Evolutionary conservation across 2,797 vertebrate species (phyloP), one percentile per base, ranked within the genome.

Genomic region (Gobio occitaniae): DNA sequence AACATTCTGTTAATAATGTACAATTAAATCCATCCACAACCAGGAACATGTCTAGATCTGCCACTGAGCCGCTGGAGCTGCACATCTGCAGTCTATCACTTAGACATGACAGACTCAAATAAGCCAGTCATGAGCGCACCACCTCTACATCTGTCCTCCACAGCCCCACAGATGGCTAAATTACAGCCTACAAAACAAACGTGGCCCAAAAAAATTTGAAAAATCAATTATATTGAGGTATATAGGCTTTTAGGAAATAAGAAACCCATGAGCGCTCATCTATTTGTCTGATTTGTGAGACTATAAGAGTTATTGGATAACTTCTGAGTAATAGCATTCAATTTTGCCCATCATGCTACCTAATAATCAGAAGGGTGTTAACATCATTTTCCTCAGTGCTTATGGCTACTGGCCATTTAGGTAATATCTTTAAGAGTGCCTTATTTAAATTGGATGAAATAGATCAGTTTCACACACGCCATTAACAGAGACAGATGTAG

Each of bases 131-230:
- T 82, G 85, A 88, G 48, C 29, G 3, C 50, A 38, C 59, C 74
- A 71, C 77, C 61, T 36, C 79, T 52, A 71, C 79, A 84, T 75
- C 85, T 88, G 85, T 84, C 84, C 83, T 59, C 76, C 44, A 29
- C 77, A 77, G n/a, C 41, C 66, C 11, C 71, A 87, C 86, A 86
- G 84, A 80, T 86, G 84, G 85, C 79, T 77, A 61, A n/a, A 59
- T 80, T 80, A 72, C 52, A 72, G 82, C 50, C 72, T 78, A 59
- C 59, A 25, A 47, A 80, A 84, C 79, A 77, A 84, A 70, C 0
- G 19, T 44, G 59, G 68, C 68, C 52, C 47, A 56, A 72, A 75
- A 54, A 52, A 76, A 36, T 0, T 25, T 19, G 52, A 68, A 48
- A 83, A 83, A 75, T 75, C 68, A 3, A 83, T 65, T 71, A 80